phyloP scores from a whole-genome alignment of 2,797 vertebrate species.

The Acrossocheilus fasciatus region DNA sequence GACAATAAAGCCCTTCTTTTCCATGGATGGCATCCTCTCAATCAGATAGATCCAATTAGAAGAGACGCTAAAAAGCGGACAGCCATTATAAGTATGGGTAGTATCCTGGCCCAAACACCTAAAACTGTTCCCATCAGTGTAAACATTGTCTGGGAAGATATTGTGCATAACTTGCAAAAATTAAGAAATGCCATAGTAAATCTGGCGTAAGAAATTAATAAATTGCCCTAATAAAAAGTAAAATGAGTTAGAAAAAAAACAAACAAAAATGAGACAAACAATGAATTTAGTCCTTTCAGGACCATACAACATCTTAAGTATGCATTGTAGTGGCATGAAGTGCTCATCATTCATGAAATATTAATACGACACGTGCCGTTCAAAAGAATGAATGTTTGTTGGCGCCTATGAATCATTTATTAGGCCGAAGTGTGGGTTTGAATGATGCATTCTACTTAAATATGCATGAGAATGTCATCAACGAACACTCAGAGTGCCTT shows the following conservation, averaged over 20 bases:
- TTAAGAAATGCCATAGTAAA: not conserved
- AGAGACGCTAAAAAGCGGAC: slow-evolving; percentile 36
- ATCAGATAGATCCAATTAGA: slow-evolving; percentile 65
- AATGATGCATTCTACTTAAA: slow-evolving; percentile 53
- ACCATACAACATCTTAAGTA: slow-evolving; percentile 13
- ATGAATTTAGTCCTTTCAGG: not conserved
- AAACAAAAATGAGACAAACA: not conserved
- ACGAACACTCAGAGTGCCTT: not conserved
- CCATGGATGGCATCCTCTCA: slow-evolving; percentile 56
- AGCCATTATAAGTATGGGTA: slow-evolving; percentile 38
- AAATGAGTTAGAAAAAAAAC: not conserved
- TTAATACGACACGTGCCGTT: slow-evolving; percentile 50
- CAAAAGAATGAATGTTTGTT: slow-evolving; percentile 50
- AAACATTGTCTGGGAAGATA: not conserved
- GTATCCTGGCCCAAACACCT: not conserved
- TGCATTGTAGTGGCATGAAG: slow-evolving; percentile 7
- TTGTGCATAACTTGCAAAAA: not conserved
- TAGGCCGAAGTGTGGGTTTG: slow-evolving; percentile 47
- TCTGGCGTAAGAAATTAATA: not conserved
- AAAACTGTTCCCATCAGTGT: not conserved
- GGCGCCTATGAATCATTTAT: slow-evolving; percentile 59
- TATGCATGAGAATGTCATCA: slow-evolving; percentile 50
- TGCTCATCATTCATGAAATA: slow-evolving; percentile 58
- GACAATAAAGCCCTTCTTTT: slow-evolving; percentile 68
- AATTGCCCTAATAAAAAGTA: not conserved